phyloP scores from a whole-genome alignment of 2,888 invertebrate species.

The Campoletis raptor region DNA sequence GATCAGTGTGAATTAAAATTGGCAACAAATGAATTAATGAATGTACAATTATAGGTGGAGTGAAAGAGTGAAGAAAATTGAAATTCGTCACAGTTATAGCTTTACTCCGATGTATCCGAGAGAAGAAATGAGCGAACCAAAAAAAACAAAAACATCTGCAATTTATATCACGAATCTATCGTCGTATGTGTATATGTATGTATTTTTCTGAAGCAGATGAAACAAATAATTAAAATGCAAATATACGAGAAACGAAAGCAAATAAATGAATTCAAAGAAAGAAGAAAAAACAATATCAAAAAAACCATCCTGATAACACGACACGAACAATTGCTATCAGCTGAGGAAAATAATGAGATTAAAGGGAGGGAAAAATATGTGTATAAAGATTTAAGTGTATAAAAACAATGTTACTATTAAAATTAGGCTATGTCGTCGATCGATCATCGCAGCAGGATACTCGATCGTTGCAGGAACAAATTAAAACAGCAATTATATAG shows the following conservation, averaged over 20 bases:
- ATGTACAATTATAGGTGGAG: constrained; percentile 12
- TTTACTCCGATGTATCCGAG: constrained; percentile 37
- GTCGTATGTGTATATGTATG: constrained; percentile 55
- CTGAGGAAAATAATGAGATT: constrained; percentile 50
- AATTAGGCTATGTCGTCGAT: constrained; percentile 61
- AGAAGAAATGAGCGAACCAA: constrained; percentile 37
- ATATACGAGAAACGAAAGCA: constrained; percentile 13
- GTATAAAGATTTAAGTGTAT: constrained; percentile 61
- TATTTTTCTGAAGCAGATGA: constrained; percentile 60
- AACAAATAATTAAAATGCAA: constrained; percentile 29
- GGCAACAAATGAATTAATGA: not conserved
- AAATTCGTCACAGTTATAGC: constrained; percentile 43
- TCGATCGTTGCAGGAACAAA: constrained; percentile 55
- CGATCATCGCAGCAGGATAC: constrained; percentile 50
- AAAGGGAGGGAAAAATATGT: constrained; percentile 32
- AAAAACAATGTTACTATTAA: constrained; percentile 55
- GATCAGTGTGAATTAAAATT: not conserved
- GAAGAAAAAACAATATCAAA: not conserved
- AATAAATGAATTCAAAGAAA: constrained; percentile 20
- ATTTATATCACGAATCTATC: constrained; percentile 58
- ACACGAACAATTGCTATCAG: constrained; percentile 51
- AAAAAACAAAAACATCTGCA: constrained; percentile 24
- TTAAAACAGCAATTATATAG: constrained; percentile 24
- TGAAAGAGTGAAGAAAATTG: not conserved
- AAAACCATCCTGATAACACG: constrained; percentile 44